phyloP scores from a whole-genome alignment of 2,888 invertebrate species.

The Charanyca ferruginea region DNA sequence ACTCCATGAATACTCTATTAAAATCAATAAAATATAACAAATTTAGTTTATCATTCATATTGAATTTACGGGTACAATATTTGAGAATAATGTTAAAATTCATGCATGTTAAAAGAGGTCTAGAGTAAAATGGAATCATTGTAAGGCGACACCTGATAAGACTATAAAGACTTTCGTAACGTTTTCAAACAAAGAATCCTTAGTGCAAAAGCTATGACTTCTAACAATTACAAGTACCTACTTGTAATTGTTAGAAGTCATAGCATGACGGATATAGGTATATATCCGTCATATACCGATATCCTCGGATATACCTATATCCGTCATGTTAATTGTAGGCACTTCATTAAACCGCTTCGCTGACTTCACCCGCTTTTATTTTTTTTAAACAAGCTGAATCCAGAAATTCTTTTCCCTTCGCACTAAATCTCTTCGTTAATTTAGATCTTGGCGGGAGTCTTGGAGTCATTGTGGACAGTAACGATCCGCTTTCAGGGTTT shows the following conservation, averaged over 20 bases:
- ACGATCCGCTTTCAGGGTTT: conserved; percentile 53
- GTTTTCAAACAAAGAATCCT: not conserved
- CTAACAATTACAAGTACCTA: not conserved
- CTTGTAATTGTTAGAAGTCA: no score
- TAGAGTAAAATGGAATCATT: no score
- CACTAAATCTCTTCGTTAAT: conserved; percentile 70
- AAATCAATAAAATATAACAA: no score
- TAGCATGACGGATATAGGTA: no score
- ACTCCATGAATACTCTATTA: no score
- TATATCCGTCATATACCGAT: no score
- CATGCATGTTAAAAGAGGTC: no score
- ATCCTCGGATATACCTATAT: no score
- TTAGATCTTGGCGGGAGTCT: conserved; percentile 62
- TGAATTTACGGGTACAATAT: no score
- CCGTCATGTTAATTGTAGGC: conserved; percentile 62
- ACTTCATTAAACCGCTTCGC: conserved; percentile 56
- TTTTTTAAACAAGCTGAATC: conserved; percentile 61
- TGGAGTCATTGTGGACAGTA: conserved; percentile 57
- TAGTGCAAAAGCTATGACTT: not conserved
- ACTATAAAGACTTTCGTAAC: not conserved
- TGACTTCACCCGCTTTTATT: conserved; percentile 38
- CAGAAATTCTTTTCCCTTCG: conserved; percentile 61
- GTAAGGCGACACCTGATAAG: no score
- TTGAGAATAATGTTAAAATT: no score
- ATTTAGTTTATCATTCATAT: no score